Evolutionary conservation across 2,888 invertebrate species (phyloP), one percentile per base, ranked within the genome.

Genomic region (Drosophila lacicola): DNA sequence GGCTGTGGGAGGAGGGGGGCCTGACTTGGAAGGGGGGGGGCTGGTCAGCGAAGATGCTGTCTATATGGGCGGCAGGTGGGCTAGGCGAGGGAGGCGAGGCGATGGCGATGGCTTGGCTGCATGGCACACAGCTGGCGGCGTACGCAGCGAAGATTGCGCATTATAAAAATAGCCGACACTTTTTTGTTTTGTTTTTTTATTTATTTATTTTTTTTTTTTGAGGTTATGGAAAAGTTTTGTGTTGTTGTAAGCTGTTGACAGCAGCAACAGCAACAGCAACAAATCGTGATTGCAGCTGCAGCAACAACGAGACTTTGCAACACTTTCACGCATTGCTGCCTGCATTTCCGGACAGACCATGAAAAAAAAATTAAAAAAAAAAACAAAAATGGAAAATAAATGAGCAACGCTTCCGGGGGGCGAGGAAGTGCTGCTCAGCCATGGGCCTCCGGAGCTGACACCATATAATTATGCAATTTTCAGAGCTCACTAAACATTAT

Each of bases 181-280:
- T 62, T 47, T 64, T 29, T 25, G 25, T 25, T 25, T 25, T 6
- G 21, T 21, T 21, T 5, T 25, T 0, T 25, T 5, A 5, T 25
- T 2, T n/a, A n/a, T n/a, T n/a, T n/a, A n/a, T n/a, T 29, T 29
- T 29, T 0, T 2, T 57, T 56, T 78, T 81, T 78, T 82, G 70
- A 82, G 83, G 80, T 88, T 85, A 80, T 82, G 78, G 78, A 80
- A 84, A 88, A 78, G 76, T 73, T 82, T 71, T 57, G 10, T 51
- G 50, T 70, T 61, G 54, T 54, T 68, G 64, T 49, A 50, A 60
- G 65, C 56, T 70, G 54, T 78, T 74, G 74, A 70, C 69, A 68
- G 36, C 45, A 47, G 45, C 60, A 70, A 45, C 58, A 62, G 64
- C 64, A 68, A n/a, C 64, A 44, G 44, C 65, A 66, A 47, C 61